These are phyloP conservation scores for Portunus trituberculatus DNA, from an alignment of 1,140 invertebrate species.

Conservation along the genomic window DNA sequence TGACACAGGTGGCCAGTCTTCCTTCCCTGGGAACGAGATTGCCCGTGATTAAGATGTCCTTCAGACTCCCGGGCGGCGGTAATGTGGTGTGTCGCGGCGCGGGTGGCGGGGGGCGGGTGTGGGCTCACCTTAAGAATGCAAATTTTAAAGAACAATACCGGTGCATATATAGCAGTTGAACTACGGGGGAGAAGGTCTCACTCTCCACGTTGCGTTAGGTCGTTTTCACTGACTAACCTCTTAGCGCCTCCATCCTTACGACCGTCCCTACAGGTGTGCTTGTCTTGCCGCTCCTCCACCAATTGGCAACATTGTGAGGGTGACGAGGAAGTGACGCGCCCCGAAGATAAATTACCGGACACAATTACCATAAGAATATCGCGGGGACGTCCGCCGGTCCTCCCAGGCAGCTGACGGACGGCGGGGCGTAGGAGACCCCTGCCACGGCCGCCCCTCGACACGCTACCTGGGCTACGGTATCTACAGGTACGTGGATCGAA, in stretches of 20 bases:
- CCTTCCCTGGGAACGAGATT: neutral
- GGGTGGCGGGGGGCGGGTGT: neutral
- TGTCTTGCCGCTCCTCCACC: neutral
- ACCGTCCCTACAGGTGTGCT: neutral
- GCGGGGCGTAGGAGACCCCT: neutral
- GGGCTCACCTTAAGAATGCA: slow-evolving; percentile 38
- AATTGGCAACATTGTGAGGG: slow-evolving; percentile 48
- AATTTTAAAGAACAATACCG: slow-evolving; percentile 43
- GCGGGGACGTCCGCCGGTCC: neutral
- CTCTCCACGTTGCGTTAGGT: neutral
- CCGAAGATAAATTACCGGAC: slow-evolving; percentile 48
- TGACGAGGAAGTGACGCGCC: slow-evolving; percentile 42
- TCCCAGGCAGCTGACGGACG: neutral
- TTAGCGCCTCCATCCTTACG: neutral
- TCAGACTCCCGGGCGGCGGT: neutral
- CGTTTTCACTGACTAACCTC: neutral
- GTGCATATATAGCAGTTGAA: slow-evolving; percentile 27
- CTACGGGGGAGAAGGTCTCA: neutral
- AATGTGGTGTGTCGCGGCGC: neutral
- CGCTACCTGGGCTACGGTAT: neutral
- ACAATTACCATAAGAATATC: slow-evolving; percentile 38
- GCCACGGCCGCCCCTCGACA: neutral
- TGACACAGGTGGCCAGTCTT: too few species aligned
- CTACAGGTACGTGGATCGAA: neutral
- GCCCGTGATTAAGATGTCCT: neutral